phyloP scores from a whole-genome alignment of 2,113 vertebrate genomes.

The Tychaedon coryphoeus region DNA sequence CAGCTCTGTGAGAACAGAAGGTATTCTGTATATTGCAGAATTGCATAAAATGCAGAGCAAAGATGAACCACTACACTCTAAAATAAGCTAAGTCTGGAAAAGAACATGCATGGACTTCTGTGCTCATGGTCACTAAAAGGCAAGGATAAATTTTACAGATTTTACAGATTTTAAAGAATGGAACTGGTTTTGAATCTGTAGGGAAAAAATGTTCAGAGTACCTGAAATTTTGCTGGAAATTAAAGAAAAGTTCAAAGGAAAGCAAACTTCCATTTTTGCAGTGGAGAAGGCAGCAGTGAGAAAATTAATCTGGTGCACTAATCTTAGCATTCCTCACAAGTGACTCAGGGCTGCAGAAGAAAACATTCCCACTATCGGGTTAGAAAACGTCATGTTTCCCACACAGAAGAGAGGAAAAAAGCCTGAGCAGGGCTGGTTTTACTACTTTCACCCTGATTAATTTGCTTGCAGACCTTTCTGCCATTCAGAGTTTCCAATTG shows the following conservation, averaged over 20 bases:
- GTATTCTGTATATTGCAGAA: neutral
- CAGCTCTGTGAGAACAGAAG: neutral
- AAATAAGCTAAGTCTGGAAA: neutral
- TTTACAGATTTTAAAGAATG: neutral
- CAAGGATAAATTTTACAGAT: neutral
- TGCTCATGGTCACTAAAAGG: neutral
- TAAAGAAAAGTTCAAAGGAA: neutral
- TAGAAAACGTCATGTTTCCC: constrained; percentile 65
- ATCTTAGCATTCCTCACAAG: constrained; percentile 71
- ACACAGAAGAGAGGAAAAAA: constrained; percentile 22
- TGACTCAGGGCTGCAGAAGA: constrained; percentile 64
- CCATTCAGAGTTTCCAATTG: neutral
- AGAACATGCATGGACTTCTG: neutral
- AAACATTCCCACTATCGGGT: constrained; percentile 64
- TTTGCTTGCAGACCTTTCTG: neutral
- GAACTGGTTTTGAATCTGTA: neutral
- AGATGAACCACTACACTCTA: neutral
- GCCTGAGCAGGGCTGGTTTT: neutral
- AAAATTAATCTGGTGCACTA: constrained; percentile 57
- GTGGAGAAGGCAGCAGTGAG: neutral
- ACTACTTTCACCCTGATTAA: neutral
- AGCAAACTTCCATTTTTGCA: constrained; percentile 7
- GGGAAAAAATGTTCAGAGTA: neutral
- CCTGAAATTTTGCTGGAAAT: neutral
- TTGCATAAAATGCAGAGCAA: neutral